A percentile compares a stretch with the other conserved stretches of the same genome.
Evolutionary conservation across 2,888 invertebrate genomes (phyloP).

Genomic region (Scrobipalpa costella): DNA sequence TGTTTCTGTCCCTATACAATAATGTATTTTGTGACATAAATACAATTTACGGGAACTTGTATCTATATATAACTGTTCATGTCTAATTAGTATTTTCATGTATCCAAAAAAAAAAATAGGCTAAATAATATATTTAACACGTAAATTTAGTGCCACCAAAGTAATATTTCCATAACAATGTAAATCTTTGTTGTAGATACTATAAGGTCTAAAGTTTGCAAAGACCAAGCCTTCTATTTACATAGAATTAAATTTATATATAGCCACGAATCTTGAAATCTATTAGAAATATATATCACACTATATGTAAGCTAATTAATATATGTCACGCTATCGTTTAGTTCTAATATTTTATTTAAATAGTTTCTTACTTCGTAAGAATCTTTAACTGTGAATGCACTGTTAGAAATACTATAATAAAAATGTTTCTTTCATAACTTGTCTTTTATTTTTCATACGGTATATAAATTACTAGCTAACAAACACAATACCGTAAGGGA

Average conservation of each 20-base stretch:
- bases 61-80: conserved; percentile 1
- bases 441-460: conserved; percentile 47
- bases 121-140: background rate
- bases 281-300: conserved; percentile 46
- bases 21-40: too few relatives aligned
- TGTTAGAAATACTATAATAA: conserved; percentile 62
- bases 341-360: conserved; percentile 45
- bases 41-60: background rate
- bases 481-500: too few relatives aligned
- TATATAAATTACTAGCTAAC: background rate
- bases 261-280: conserved; percentile 47
- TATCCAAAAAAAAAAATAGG: background rate
- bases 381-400: conserved; percentile 31
- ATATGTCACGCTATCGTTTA: conserved; percentile 63
- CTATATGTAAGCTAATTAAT: conserved; percentile 61
- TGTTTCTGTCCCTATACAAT: too few relatives aligned
- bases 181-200: conserved; percentile 6
- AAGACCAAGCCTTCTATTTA: conserved; percentile 17
- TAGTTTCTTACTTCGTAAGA: conserved; percentile 51
- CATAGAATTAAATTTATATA: conserved; percentile 16
- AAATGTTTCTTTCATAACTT: conserved; percentile 70
- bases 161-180: background rate
- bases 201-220: background rate
- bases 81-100: background rate
- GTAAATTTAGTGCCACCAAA: background rate